Evolutionary conservation across 2,113 vertebrate genomes (phyloP).

Genomic region (Cheirogaleus medius): DNA sequence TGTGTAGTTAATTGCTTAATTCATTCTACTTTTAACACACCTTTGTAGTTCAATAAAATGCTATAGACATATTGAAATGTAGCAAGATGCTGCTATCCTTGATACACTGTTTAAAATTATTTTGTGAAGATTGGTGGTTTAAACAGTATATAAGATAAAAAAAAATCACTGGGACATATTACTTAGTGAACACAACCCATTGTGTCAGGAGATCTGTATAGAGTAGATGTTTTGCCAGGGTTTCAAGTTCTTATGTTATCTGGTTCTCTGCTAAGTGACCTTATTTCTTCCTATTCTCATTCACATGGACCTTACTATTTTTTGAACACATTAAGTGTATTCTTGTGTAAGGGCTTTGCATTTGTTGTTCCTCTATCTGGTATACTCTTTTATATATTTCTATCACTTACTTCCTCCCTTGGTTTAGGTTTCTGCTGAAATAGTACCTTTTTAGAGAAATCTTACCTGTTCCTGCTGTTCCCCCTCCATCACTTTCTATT

Average conservation of each 20-base stretch:
- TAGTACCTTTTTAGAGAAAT: not conserved
- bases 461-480: not conserved
- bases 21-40: not conserved
- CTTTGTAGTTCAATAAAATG: not conserved
- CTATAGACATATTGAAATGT: not conserved
- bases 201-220: not conserved
- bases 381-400: not conserved
- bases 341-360: not conserved
- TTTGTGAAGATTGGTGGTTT: slow-evolving; percentile 17
- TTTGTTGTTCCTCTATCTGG: not conserved
- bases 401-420: not conserved
- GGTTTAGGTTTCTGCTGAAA: slow-evolving; percentile 26
- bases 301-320: not conserved
- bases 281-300: slow-evolving; percentile 12
- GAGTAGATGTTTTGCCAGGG: not conserved
- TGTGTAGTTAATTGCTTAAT: not conserved
- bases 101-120: slow-evolving; percentile 23
- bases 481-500: not conserved
- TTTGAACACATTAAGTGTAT: not conserved
- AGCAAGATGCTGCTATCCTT: not conserved
- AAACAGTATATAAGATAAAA: not conserved
- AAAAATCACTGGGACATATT: not conserved
- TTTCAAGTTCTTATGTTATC: not conserved
- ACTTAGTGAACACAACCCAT: not conserved
- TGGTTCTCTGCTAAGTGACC: not conserved